Evolutionary conservation across 2,113 vertebrate genomes (phyloP), one percentile per base, ranked within the genome.

Genomic region (Dasypus novemcinctus): DNA sequence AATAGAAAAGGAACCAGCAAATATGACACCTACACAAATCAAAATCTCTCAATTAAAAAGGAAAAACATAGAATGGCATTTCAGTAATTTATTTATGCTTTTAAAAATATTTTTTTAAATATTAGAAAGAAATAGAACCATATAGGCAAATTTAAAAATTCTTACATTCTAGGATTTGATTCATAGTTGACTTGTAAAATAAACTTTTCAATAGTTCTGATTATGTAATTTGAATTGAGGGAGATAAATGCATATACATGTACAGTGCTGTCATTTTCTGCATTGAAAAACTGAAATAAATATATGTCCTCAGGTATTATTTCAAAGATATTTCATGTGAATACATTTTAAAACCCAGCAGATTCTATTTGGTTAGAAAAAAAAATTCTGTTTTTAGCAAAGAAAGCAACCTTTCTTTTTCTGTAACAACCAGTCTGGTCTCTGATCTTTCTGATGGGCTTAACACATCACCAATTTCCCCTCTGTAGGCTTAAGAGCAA

Each of bases 1-100:
- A 82, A 95, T 1, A 74, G 41, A 90, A 97, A 84, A 90, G 11
- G n/a, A 95, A 78, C 41, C 54, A 71, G 74, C 54, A 72, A 93
- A 91, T 29, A 76, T 36, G 36, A 43, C 14, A 89, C 74, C 27
- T 64, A 83, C 31, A 11, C 36, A 83, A 84, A 54, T 20, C 38
- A 94, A 95, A 90, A 59, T 33, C 33, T 76, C 63, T 76, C 11
- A 38, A 17, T 79, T 86, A 33, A 79, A 82, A 87, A 33, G 18
- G 41, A 54, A 88, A 93, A 87, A 33, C 25, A 57, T 12, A 43
- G 0, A 54, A 87, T 87, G 82, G 27, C 12, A 84, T 80, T 90
- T 63, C 21, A 78, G 59, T 27, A 78, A 83, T 84, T 91, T 41
- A 90, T 71, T 79, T 54, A 64, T 6, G 31, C 61, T 43, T 63